Conservation (phyloP, 2,888 invertebrate species). For the Seira musarum region DNA sequence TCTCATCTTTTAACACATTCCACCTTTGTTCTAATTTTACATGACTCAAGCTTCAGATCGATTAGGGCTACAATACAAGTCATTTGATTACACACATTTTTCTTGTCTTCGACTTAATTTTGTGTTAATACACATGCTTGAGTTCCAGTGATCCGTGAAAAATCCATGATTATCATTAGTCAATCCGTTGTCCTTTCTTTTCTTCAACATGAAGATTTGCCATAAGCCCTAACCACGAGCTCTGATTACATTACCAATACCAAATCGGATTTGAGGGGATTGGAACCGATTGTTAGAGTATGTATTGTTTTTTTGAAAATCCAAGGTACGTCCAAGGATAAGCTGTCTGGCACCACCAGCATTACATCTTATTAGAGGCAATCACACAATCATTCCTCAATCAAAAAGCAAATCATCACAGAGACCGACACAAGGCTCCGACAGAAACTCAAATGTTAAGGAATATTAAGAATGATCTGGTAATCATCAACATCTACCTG, state of each 20-base stretch:
- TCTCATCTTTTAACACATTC: too few species aligned
- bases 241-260: constrained; percentile 11
- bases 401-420: constrained; percentile 39
- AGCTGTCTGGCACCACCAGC: constrained; percentile 46
- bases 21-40: too few species aligned
- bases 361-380: constrained; percentile 42
- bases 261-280: not conserved
- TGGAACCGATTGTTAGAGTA: not conserved
- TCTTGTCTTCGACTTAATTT: too few species aligned
- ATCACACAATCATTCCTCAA: constrained; percentile 46
- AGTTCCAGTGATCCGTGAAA: constrained; percentile 1
- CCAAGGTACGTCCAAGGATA: constrained; percentile 16
- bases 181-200: not conserved
- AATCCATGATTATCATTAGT: constrained; percentile 31
- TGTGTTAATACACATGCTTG: too few species aligned
- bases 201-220: constrained; percentile 20
- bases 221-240: constrained; percentile 28
- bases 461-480: constrained; percentile 30
- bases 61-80: too few species aligned
- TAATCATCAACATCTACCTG: constrained; percentile 16
- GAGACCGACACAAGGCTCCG: constrained; percentile 34
- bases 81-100: too few species aligned
- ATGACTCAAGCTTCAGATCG: too few species aligned
- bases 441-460: constrained; percentile 18
- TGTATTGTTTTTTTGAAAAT: too few species aligned